phyloP scores from a whole-genome alignment of 2,888 invertebrate species.

The Cheilosia impressa region DNA sequence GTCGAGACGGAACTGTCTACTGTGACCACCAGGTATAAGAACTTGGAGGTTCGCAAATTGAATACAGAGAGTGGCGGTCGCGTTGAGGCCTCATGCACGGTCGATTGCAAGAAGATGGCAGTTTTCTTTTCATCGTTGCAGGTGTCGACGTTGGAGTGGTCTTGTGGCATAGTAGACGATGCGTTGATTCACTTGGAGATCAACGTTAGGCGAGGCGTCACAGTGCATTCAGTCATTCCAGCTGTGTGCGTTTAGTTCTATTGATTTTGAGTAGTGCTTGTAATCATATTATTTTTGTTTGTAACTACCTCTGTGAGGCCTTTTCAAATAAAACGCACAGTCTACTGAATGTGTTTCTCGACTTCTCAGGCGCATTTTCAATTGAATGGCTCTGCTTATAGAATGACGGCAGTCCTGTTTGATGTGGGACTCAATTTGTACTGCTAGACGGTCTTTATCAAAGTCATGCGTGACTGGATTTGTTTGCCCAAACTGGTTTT shows the following conservation, averaged over 20 bases:
- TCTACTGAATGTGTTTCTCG: background rate
- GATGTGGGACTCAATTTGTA: too few species aligned
- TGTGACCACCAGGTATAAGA: conserved; percentile 91
- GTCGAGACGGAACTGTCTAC: conserved; percentile 92
- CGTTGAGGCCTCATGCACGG: conserved; percentile 85
- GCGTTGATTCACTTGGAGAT: conserved; percentile 90
- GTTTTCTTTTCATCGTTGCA: conserved; percentile 92
- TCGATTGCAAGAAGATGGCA: conserved; percentile 92
- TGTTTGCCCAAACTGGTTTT: too few species aligned
- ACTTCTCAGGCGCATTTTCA: too few species aligned
- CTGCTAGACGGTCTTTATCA: too few species aligned
- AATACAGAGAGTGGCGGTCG: conserved; percentile 81
- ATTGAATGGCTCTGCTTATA: too few species aligned
- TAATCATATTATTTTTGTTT: background rate
- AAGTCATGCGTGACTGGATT: too few species aligned
- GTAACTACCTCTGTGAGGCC: background rate
- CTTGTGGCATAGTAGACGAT: conserved; percentile 91
- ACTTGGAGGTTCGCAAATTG: conserved; percentile 85
- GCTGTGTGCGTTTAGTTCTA: conserved; percentile 84
- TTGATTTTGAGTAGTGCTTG: background rate
- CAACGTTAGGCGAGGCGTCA: conserved; percentile 89
- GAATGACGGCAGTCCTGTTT: too few species aligned
- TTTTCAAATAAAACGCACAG: background rate
- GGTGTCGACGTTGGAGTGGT: conserved; percentile 88
- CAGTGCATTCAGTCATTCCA: conserved; percentile 92